These are phyloP conservation scores for Temnothorax nylanderi DNA, from an alignment of 1,140 invertebrate species.

Conservation along the genomic window DNA sequence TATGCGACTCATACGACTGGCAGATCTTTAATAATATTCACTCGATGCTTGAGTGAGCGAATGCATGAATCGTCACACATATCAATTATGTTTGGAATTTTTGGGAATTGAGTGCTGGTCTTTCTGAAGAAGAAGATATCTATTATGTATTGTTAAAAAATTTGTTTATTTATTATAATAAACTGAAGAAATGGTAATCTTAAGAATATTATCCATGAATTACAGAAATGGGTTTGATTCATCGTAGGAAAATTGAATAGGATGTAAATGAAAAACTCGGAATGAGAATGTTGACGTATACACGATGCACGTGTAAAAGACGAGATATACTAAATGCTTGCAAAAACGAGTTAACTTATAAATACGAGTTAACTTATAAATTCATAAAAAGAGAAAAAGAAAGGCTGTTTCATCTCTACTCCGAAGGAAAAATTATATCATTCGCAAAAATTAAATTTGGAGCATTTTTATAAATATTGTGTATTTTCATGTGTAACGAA, in stretches of 20 bases:
- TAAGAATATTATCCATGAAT: not conserved
- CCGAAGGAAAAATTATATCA: not conserved
- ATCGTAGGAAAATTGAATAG: not conserved
- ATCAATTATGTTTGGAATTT: not conserved
- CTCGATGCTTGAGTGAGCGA: not conserved
- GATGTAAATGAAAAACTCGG: not conserved
- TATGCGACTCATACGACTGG: not conserved
- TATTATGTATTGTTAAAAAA: not conserved
- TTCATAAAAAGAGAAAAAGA: not conserved
- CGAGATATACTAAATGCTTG: not conserved
- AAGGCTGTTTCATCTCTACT: not conserved
- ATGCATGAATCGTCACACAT: not conserved
- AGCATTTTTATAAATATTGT: not conserved
- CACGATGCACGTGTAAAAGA: not conserved
- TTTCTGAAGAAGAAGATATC: too few species aligned
- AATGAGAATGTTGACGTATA: not conserved
- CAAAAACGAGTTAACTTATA: not conserved
- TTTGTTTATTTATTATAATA: not conserved
- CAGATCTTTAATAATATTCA: not conserved
- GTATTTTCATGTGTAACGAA: not conserved
- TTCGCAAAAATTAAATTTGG: not conserved
- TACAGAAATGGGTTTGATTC: not conserved
- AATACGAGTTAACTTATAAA: not conserved
- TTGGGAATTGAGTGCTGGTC: too few species aligned
- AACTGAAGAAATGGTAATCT: not conserved